Evolutionary conservation across 2,888 invertebrate species (phyloP), one percentile per base, ranked within the genome.

Genomic region (Pegoplata infirma): DNA sequence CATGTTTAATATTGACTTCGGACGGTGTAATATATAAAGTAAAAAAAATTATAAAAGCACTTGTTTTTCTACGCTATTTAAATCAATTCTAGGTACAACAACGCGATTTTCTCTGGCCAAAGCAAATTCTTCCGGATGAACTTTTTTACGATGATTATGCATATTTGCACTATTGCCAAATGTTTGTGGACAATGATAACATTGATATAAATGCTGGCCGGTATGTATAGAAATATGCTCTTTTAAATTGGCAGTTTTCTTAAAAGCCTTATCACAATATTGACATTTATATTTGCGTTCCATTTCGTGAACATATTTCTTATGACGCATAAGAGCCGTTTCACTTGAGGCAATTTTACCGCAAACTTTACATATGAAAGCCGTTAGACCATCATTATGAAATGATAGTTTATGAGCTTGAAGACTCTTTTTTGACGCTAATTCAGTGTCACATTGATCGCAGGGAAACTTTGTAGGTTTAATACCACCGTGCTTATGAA

Each of bases 181-280:
- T 7, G 84, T 83, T 68, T 81, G 81, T 2, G 84, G 82, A 56
- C 85, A 85, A 64, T 82, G 81, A 5, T 80, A 80, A 56, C 85
- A 85, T 19, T 77, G 64, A 63, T 84, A 85, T 4, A 85, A 67
- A 5, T 80, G 79, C 47, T 83, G 77, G 3, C 84, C 84, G 1
- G 83, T 83, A 56, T 85, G 85, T 10, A 81, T 82, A 0, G 84
- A 82, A 74, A 84, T 82, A 49, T 85, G 85, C 53, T 85, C 84
- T 77, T 82, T 40, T 21, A 75, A 75, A 7, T 47, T 74, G n/a
- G 14, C 12, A 12, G 5, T 32, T 81, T 69, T 0, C 47, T 82
- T 82, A 40, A 84, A 84, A 7, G 81, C 80, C 64, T 83, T 84
- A 12, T 80, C 78, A 46, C 84, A 84, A 28, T 83, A 68, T 5